A percentile compares a stretch with the other conserved stretches of the same genome.
Conservation (phyloP, 2,888 invertebrate genomes). For the Eupithecia subfuscata region DNA sequence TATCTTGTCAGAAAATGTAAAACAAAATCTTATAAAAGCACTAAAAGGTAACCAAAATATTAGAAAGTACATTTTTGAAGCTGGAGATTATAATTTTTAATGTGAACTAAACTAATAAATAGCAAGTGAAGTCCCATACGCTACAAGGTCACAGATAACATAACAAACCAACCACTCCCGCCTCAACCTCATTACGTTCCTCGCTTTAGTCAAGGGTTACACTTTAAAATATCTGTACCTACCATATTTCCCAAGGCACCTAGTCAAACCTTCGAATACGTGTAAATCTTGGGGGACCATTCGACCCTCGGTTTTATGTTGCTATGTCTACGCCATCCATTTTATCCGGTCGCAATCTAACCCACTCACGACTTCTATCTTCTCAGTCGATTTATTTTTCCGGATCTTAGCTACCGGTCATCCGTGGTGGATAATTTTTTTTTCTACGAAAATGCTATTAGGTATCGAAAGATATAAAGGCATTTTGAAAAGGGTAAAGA, state of each 20-base stretch:
- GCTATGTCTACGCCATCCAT: conserved; percentile 19
- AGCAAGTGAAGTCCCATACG: too few species aligned
- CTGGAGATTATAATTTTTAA: too few species aligned
- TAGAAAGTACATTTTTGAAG: too few species aligned
- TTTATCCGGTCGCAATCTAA: conserved; percentile 20
- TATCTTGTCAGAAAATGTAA: too few species aligned
- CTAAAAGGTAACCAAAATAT: too few species aligned
- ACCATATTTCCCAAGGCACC: conserved; percentile 6
- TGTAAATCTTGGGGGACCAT: conserved; percentile 12
- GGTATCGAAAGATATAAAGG: neutral
- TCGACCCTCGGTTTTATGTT: conserved; percentile 17
- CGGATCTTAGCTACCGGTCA: conserved; percentile 9
- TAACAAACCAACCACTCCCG: neutral
- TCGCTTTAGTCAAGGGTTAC: neutral
- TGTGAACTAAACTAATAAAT: too few species aligned
- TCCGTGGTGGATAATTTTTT: conserved; percentile 7
- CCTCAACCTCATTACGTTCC: neutral
- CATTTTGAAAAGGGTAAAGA: neutral
- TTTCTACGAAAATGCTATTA: neutral
- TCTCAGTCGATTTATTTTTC: conserved; percentile 20
- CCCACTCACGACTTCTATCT: conserved; percentile 24
- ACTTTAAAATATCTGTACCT: conserved; percentile 5
- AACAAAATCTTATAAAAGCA: too few species aligned
- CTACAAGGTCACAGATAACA: neutral
- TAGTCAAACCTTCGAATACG: conserved; percentile 6